Evolutionary conservation across 2,888 invertebrate genomes (phyloP), one percentile per base, ranked within the genome.

Genomic region (Lydus trimaculatus): DNA sequence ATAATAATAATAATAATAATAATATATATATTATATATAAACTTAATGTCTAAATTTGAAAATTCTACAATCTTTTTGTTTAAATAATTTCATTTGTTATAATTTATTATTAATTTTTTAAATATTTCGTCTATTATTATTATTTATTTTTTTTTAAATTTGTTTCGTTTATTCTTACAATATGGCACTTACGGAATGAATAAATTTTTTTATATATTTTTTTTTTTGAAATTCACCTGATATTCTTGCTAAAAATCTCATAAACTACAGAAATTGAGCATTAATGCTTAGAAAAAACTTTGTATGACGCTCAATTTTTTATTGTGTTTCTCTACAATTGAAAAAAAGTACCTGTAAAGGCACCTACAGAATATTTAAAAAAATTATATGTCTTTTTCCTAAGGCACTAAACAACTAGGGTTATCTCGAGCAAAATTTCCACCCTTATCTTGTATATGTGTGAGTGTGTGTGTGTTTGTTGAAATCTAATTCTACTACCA

Each of bases 381-480:
- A 71, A 71, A 69, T 79, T 83, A 82, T 82, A 82, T 82, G 82
- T 83, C 82, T 82, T 81, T 82, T 79, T 72, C 43, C 84, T 84
- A 84, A 84, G 84, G 84, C 84, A 84, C 84, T 83, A 83, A 52
- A 43, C 33, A 33, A 33, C 9, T n/a, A n/a, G n/a, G n/a, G n/a
- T n/a, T n/a, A n/a, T n/a, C n/a, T n/a, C n/a, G n/a, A n/a, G n/a
- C n/a, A n/a, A n/a, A n/a, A n/a, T n/a, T n/a, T n/a, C n/a, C n/a
- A n/a, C n/a, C n/a, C n/a, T n/a, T n/a, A n/a, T n/a, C n/a, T n/a
- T n/a, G n/a, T n/a, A n/a, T n/a, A n/a, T n/a, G n/a, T n/a, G n/a
- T n/a, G n/a, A n/a, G n/a, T n/a, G n/a, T n/a, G n/a, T n/a, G n/a
- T n/a, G n/a, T n/a, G n/a, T 28, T 28, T 28, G 28, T 28, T 28